Evolutionary conservation across 2,888 invertebrate genomes (phyloP).

Genomic region (Microplitis manilae): DNA sequence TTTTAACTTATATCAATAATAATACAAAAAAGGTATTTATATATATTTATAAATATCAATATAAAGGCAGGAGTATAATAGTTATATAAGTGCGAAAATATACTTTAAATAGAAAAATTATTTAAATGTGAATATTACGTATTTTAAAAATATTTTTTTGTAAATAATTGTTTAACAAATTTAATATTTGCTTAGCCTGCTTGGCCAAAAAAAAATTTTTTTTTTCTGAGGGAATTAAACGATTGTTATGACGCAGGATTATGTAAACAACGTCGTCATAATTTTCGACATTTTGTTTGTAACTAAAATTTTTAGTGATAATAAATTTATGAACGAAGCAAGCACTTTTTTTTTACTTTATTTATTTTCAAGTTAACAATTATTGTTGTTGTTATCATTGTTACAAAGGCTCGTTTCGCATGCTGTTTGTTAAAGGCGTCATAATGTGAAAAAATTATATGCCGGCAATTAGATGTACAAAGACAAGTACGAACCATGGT

Average conservation of each 20-base stretch:
- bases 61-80: slow-evolving; percentile 18
- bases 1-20: slow-evolving; percentile 35
- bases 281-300: neutral
- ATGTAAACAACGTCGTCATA: neutral
- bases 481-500: slow-evolving; percentile 6
- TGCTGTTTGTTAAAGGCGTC: neutral
- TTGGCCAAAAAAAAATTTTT: neutral
- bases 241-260: slow-evolving; percentile 33
- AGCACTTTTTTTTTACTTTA: neutral
- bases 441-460: slow-evolving; percentile 1
- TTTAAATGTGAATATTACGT: neutral
- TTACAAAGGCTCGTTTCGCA: neutral
- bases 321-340: slow-evolving; percentile 13
- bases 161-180: neutral
- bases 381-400: neutral
- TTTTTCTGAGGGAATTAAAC: slow-evolving; percentile 6
- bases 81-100: slow-evolving; percentile 33
- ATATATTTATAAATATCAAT: slow-evolving; percentile 21
- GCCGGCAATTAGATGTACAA: slow-evolving; percentile 9
- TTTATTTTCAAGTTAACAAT: neutral
- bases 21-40: slow-evolving; percentile 28
- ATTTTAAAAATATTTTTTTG: neutral
- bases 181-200: neutral
- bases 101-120: slow-evolving; percentile 11
- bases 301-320: neutral